These are phyloP conservation scores for Patella ulyssiponensis DNA, from an alignment of 2,888 invertebrate genomes.

Conservation along the genomic window DNA sequence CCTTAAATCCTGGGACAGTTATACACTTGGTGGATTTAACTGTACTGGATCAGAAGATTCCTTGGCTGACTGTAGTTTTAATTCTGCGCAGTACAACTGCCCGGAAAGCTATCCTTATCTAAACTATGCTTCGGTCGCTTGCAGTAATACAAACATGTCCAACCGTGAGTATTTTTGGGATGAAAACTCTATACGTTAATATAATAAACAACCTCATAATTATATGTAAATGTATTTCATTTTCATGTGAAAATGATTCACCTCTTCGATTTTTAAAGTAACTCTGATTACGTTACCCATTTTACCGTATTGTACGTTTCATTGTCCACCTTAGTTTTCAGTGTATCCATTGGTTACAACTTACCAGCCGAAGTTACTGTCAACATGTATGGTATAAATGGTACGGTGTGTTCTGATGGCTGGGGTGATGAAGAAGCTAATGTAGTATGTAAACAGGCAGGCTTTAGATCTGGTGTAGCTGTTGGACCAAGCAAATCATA, in stretches of 20 bases:
- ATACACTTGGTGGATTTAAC: conserved; percentile 60
- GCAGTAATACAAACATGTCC: conserved; percentile 46
- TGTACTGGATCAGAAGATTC: conserved; percentile 72
- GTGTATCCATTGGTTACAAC: conserved; percentile 38
- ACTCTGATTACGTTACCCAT: too few species aligned
- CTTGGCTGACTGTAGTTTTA: conserved; percentile 42
- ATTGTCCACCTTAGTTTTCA: conserved; percentile 34
- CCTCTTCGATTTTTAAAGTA: too few species aligned
- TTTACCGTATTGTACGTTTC: too few species aligned
- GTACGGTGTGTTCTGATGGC: conserved; percentile 50
- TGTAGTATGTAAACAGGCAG: conserved; percentile 51
- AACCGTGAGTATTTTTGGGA: conserved; percentile 25
- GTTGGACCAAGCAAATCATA: conserved; percentile 47
- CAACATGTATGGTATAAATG: conserved; percentile 52
- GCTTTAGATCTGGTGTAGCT: conserved; percentile 48
- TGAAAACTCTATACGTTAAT: too few species aligned
- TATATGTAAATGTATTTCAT: too few species aligned
- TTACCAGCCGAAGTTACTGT: conserved; percentile 53
- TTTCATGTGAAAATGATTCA: too few species aligned
- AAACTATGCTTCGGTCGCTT: conserved; percentile 54
- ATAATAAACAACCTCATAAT: too few species aligned
- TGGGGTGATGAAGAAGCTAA: conserved; percentile 53
- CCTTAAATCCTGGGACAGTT: conserved; percentile 11
- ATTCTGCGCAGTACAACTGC: conserved; percentile 41
- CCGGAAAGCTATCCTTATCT: conserved; percentile 30